These are phyloP conservation scores for Drosophila jambulina DNA, from an alignment of 1,140 invertebrate species.

Conservation along the genomic window DNA sequence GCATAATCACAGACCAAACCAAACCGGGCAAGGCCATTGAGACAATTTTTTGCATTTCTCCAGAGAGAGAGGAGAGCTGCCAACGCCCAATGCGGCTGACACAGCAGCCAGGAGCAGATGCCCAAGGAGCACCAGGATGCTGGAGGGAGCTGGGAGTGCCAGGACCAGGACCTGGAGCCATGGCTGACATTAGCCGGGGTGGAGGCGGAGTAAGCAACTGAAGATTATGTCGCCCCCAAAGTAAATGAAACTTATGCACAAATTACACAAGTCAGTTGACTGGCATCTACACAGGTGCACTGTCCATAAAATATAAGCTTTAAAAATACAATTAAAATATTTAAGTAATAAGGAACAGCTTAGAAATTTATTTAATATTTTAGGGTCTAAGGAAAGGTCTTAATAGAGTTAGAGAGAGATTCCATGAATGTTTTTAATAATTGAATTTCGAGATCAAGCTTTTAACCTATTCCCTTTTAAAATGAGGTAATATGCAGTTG, in stretches of 20 bases:
- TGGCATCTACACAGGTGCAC: slow-evolving; percentile 36
- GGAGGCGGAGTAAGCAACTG: slow-evolving; percentile 64
- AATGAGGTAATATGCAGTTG: not conserved
- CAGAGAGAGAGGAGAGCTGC: slow-evolving; percentile 23
- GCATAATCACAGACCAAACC: slow-evolving; percentile 71
- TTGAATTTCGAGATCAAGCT: not conserved
- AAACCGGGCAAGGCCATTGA: slow-evolving; percentile 72
- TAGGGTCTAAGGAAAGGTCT: not conserved
- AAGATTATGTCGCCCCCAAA: slow-evolving; percentile 81
- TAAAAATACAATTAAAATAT: not conserved
- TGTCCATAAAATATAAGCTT: not conserved
- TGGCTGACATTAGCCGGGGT: slow-evolving; percentile 61
- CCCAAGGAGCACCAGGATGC: not conserved
- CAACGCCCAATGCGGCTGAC: slow-evolving; percentile 46
- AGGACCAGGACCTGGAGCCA: not conserved
- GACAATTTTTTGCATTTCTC: slow-evolving; percentile 59
- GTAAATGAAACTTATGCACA: slow-evolving; percentile 83
- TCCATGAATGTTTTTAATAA: fast-evolving
- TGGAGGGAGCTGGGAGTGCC: not conserved
- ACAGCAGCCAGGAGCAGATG: slow-evolving; percentile 25
- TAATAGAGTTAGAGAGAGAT: not conserved
- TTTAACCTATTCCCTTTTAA: not conserved
- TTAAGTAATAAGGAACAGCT: not conserved
- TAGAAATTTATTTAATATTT: not conserved
- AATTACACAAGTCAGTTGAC: slow-evolving; percentile 81